phyloP scores from a whole-genome alignment of 1,140 invertebrate genomes.

The Drosophila tsacasi region DNA sequence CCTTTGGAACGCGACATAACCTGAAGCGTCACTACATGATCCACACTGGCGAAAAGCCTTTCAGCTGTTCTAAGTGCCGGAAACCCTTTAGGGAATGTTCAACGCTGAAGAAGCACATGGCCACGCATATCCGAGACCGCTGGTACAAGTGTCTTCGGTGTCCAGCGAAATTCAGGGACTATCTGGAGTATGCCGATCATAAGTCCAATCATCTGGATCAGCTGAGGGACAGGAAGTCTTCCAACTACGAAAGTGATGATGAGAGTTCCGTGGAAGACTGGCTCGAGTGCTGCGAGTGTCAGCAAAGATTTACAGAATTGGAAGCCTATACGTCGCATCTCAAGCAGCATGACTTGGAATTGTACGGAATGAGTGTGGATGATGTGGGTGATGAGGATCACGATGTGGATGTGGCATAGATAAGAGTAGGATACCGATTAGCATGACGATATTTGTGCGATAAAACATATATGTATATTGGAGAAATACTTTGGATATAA shows the following conservation, averaged over 20 bases:
- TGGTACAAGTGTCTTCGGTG: slow-evolving; percentile 79
- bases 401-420: slow-evolving; percentile 68
- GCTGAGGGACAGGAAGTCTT: slow-evolving; percentile 9
- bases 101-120: slow-evolving; percentile 81
- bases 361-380: slow-evolving; percentile 67
- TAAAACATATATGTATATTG: neutral
- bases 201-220: slow-evolving; percentile 55
- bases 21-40: slow-evolving; percentile 84
- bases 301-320: slow-evolving; percentile 69
- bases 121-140: slow-evolving; percentile 75
- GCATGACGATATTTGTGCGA: neutral
- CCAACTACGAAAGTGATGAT: slow-evolving; percentile 56
- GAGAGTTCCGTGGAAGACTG: slow-evolving; percentile 70
- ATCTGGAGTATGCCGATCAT: slow-evolving; percentile 72
- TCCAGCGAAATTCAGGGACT: slow-evolving; percentile 70
- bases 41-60: slow-evolving; percentile 81
- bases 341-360: slow-evolving; percentile 70
- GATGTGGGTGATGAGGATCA: slow-evolving; percentile 64
- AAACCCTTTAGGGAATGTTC: slow-evolving; percentile 82
- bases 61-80: slow-evolving; percentile 75
- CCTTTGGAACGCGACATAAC: slow-evolving; percentile 82
- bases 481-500: neutral
- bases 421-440: no score
- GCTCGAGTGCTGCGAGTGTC: slow-evolving; percentile 78
- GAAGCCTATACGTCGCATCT: slow-evolving; percentile 75